Evolutionary conservation across 1,140 invertebrate genomes (phyloP), one percentile per base, ranked within the genome.

Genomic region (Drosophila parvula): DNA sequence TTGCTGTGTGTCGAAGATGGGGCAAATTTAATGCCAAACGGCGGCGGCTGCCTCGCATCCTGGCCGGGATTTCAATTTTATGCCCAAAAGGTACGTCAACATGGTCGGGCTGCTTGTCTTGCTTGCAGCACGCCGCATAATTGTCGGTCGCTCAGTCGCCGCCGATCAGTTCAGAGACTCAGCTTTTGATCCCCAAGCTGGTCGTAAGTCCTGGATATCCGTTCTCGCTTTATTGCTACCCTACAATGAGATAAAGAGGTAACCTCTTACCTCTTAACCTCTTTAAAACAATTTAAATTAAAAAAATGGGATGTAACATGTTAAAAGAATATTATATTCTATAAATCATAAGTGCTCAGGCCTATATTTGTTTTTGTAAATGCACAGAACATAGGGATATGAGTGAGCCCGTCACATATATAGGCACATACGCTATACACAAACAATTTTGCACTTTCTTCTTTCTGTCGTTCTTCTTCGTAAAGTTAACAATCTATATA

Each of bases 41-140:
- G 53, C 62, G 65, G 75, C 75, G 56, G 73, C 76, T 60, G 78
- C 63, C 69, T 78, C 68, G 79, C 84, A 88, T 89, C 84, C 84
- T 83, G 76, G 67, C 74, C 69, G 64, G 80, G 81, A 89, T 89
- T 88, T 89, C 84, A 89, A 89, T 90, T 89, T 89, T 89, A 89
- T 89, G 85, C 84, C 84, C 85, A 89, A 89, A 89, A 89, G 84
- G 78, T 90, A 89, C 84, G 81, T 89, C 84, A 88, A 83, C 84
- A 88, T 89, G 70, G 69, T 75, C 81, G 44, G 53, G 68, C 43
- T 71, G 64, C 60, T 60, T 74, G 61, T 74, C 65, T 81, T 61
- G 69, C 73, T 59, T 71, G 74, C 73, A 71, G 65, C 53, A 56
- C 9, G 58, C 76, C 67, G 75, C 84, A 83, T 88, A 83, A 88